Evolutionary conservation across 2,888 invertebrate species (phyloP), one percentile per base, ranked within the genome.

Genomic region (Agrochola circellaris): DNA sequence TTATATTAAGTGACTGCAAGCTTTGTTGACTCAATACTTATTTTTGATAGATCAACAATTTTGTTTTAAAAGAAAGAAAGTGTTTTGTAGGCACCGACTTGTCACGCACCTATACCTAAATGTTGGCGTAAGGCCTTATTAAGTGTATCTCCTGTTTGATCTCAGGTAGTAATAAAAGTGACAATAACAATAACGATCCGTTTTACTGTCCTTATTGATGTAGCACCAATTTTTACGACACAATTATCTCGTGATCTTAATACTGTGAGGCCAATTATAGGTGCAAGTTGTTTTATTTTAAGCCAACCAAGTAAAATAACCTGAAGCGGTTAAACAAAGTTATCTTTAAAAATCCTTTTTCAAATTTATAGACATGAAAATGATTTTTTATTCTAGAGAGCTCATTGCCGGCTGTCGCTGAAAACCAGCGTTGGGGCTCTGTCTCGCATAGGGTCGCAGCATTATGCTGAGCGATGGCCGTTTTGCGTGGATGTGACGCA

Each of bases 81-180:
- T 48, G 2, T 15, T 5, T 48, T 34, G 17, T 54, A n/a, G 23
- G 38, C 13, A 34, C 26, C 11, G 23, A 26, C 7, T 38, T 62
- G 15, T 38, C 23, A 26, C 26, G 7, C 54, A 42, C 26, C 0
- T 51, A 23, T 66, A 51, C 30, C 4, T 56, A 68, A n/a, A 34
- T 11, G 11, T 34, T 56, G 34, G 56, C 20, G 17, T 17, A 17
- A 65, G 9, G n/a, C 9, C 23, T 54, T 23, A 30, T 13, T 8
- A 48, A 30, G 30, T 9, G 15, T 48, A 67, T 67, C 51, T 34
- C 42, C n/a, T 54, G 30, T 48, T 17, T 84, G 81, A 84, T 79
- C 84, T 81, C 64, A 79, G 30, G 30, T 38, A 69, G 38, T 48
- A 48, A 34, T 34, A 34, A 66, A 65, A 70, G 9, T 42, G 20